Conservation (phyloP, 2,888 invertebrate genomes). For the Eupeodes luniger region DNA sequence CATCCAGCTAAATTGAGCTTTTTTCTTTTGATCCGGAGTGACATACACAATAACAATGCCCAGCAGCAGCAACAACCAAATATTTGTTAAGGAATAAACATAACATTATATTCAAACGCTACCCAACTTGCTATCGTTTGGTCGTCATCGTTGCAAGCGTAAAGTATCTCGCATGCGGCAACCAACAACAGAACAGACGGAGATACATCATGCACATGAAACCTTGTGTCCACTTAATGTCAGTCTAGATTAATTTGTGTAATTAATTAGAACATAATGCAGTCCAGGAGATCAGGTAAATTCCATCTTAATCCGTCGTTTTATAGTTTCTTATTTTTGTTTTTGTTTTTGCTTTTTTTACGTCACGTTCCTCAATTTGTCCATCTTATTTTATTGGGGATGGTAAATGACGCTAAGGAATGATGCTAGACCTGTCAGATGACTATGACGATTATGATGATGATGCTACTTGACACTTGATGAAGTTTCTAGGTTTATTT, state of each 20-base stretch:
- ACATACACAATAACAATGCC: constrained; percentile 42
- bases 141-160: neutral
- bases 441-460: constrained; percentile 52
- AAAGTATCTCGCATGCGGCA: neutral
- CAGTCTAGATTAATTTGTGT: constrained; percentile 75
- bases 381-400: neutral
- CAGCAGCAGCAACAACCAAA: constrained; percentile 18
- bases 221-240: constrained; percentile 76
- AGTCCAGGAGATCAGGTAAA: constrained; percentile 71
- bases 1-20: constrained; percentile 49
- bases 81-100: constrained; percentile 10
- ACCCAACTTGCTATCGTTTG: constrained; percentile 21
- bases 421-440: constrained; percentile 16
- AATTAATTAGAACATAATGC: constrained; percentile 76
- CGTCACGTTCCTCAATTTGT: constrained; percentile 40
- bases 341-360: constrained; percentile 9
- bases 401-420: constrained; percentile 58
- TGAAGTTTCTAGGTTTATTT: constrained; percentile 69
- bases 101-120: constrained; percentile 55
- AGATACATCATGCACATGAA: constrained; percentile 70
- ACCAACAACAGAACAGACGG: neutral
- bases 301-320: constrained; percentile 70
- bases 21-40: constrained; percentile 56
- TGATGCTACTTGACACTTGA: constrained; percentile 74
- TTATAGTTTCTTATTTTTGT: constrained; percentile 26